Evolutionary conservation across 2,797 vertebrate species (phyloP).

Genomic region (Hephaestus fuliginosus): DNA sequence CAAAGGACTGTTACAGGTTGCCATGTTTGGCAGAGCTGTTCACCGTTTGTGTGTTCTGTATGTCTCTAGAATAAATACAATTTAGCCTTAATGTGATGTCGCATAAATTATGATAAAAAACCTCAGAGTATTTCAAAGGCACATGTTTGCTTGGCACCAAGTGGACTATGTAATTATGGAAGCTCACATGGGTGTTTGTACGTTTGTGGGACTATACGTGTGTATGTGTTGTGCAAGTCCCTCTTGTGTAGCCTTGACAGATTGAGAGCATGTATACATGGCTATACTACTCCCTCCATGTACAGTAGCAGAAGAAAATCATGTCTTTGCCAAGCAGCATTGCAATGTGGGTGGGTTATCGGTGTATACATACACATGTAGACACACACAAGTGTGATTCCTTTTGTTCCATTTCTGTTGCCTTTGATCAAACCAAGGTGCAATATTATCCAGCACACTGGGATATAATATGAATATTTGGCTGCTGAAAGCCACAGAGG

Average conservation of each 20-base stretch:
- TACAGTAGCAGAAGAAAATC: conserved; percentile 43
- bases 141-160: conserved; percentile 53
- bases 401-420: conserved; percentile 41
- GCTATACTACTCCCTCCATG: conserved; percentile 30
- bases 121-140: conserved; percentile 40
- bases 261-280: conserved; percentile 63
- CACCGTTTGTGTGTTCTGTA: not conserved
- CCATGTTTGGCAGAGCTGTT: not conserved
- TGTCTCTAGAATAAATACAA: conserved; percentile 25
- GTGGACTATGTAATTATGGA: conserved; percentile 29
- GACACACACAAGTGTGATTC: conserved; percentile 16
- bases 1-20: not conserved
- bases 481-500: not conserved
- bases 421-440: conserved; percentile 55
- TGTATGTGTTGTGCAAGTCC: conserved; percentile 36
- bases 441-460: conserved; percentile 30
- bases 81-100: conserved; percentile 10
- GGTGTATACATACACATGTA: conserved; percentile 14
- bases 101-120: conserved; percentile 32
- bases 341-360: conserved; percentile 59
- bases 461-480: conserved; percentile 20
- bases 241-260: conserved; percentile 70
- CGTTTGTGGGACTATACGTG: conserved; percentile 25
- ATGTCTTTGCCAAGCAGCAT: conserved; percentile 44
- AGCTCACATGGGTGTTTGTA: conserved; percentile 21